Evolutionary conservation across 1,140 invertebrate genomes (phyloP), one percentile per base, ranked within the genome.

Genomic region (Capitella teleta): DNA sequence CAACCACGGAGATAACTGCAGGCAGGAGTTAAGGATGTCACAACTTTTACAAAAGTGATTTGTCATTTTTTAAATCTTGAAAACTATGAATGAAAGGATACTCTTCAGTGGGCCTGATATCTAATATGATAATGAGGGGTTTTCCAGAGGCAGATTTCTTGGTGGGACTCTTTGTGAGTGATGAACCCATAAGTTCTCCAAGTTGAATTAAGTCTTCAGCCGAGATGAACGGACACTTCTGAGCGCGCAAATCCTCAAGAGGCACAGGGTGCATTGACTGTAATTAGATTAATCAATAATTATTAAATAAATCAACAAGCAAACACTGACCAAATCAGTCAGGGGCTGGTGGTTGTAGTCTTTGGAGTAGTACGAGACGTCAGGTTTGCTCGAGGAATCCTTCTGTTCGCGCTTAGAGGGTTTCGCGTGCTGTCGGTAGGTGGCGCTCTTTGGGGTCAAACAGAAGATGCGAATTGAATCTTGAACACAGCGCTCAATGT

Each of bases 401-500:
- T 41, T 18, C 18, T 41, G 8, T 18, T 41, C 18, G 40, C 6
- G 6, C n/a, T n/a, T n/a, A n/a, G n/a, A n/a, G n/a, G 5, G 38
- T 40, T 40, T 40, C 25, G 84, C 83, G 73, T 88, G 82, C 64
- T 84, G 79, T 46, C 92, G 76, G 64, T 82, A 85, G 6, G 87
- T 86, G 24, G 91, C 84, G 72, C 88, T 93, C 52, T 81, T 81
- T 1, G 91, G 92, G 1, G 91, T 94, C 44, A 70, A 80, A 57
- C 83, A 79, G 63, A 87, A 93, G 73, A 93, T 87, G 52, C 80
- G 78, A 57, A 85, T 84, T 0, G 92, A 91, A 69, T 90, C 85
- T 70, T 80, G 81, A 1, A 96, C 87, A 75, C 89, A 93, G 52
- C 80, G 78, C 62, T 95, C 89, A 59, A 97, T 96, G 59, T 94